phyloP scores from a whole-genome alignment of 92 coral and sea anemone species.

The Epizoanthus fatuus region DNA sequence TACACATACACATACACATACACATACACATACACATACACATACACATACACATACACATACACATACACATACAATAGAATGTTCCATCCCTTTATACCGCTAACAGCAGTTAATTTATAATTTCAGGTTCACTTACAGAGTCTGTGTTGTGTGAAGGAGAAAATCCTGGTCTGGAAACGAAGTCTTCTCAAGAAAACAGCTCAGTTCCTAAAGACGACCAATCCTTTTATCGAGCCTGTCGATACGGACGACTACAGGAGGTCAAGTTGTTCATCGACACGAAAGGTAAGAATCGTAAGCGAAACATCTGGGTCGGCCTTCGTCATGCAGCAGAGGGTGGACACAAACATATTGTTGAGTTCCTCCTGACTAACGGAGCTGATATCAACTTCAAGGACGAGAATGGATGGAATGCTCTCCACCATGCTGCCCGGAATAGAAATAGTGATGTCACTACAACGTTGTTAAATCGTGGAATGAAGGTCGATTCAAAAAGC shows the following conservation, averaged over 20 bases:
- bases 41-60: too few relatives aligned
- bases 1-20: too few relatives aligned
- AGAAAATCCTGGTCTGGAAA: too few relatives aligned
- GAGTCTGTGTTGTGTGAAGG: too few relatives aligned
- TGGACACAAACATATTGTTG: not conserved
- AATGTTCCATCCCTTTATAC: too few relatives aligned
- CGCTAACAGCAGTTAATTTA: too few relatives aligned
- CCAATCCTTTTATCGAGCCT: not conserved
- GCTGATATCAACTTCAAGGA: not conserved
- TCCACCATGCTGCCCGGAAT: constrained; percentile 36
- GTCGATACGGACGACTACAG: constrained; percentile 11
- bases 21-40: too few relatives aligned
- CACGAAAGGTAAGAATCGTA: not conserved
- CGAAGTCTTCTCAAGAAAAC: not conserved
- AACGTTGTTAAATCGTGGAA: too few relatives aligned
- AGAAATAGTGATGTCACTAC: constrained; percentile 15
- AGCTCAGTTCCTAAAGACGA: not conserved
- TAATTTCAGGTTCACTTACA: too few relatives aligned
- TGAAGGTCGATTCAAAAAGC: constrained; percentile 15
- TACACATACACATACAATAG: too few relatives aligned
- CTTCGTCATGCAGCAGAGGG: not conserved
- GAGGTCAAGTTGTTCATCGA: not conserved
- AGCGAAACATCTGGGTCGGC: not conserved
- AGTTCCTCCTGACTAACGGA: not conserved
- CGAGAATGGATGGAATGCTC: constrained; percentile 27